These are phyloP conservation scores for Raphicerus campestris DNA, from an alignment of 2,113 vertebrate genomes.

Conservation along the genomic window DNA sequence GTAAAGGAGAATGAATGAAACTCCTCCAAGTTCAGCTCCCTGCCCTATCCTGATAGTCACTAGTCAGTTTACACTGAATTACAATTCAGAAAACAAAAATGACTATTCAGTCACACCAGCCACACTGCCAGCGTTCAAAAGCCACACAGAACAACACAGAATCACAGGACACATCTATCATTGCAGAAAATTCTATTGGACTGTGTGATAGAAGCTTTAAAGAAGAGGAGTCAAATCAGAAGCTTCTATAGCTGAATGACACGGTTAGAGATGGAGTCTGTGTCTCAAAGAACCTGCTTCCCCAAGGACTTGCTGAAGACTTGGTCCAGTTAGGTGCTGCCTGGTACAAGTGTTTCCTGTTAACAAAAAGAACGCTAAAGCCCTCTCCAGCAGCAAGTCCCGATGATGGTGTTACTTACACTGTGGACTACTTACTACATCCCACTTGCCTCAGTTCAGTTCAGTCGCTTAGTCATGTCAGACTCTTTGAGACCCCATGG, in stretches of 20 bases:
- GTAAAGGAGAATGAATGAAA: neutral
- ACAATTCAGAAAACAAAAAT: neutral
- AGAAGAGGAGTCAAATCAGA: neutral
- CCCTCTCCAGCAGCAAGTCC: neutral
- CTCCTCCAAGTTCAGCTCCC: neutral
- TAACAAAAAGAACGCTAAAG: neutral
- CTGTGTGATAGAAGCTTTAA: neutral
- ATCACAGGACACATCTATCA: neutral
- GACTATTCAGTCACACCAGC: neutral
- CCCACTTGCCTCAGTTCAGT: neutral
- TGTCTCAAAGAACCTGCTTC: neutral
- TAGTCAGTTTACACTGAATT: neutral
- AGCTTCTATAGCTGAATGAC: neutral
- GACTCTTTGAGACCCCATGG: neutral
- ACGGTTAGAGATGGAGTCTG: neutral
- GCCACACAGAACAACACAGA: neutral
- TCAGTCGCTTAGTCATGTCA: neutral
- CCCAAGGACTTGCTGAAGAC: neutral
- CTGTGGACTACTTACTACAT: neutral
- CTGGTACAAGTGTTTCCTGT: neutral
- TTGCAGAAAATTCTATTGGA: neutral
- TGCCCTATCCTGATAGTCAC: neutral
- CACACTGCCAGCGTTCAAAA: neutral
- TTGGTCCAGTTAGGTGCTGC: neutral
- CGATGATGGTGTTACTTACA: neutral